Base-by-base conservation (phyloP, 30 jellyfish, hydroid and myxozoan species). In the Catostylus mosaicus region DNA sequence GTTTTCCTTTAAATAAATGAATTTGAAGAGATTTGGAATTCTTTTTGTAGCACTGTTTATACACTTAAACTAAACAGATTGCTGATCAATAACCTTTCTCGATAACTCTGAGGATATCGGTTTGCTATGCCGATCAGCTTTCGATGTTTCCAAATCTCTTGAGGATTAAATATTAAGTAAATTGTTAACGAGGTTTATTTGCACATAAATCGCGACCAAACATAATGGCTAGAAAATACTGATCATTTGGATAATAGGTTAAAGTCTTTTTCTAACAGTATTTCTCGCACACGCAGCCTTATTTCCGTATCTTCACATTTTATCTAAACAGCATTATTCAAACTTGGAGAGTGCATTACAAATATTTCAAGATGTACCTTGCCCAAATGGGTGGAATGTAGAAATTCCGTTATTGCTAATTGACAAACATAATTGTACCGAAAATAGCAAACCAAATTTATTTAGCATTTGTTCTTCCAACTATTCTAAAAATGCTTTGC, bases 71-170 rank as follows among this genome's bases (percentile, higher is more conserved):
- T 68, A 68, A 34, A 35, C 80, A 68, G 80, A 46, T 36, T 36
- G 30, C 63, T 22, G 59, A 46, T 68, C 57, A 68, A 68, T 33
- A 68, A 68, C 80, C 40, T 68, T 34, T 36, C 6, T 16, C 40
- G 80, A 36, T 68, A 9, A 23, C 35, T 12, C 80, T 68, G 62
- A 33, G 19, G 56, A 34, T 4, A 33, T 33, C 63, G 56, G 65
- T 37, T 68, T 68, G 80, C 80, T 36, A 3, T 68, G 54, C 80
- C 80, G 80, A 68, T 68, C 65, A 24, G 11, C 59, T 68, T 36
- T 35, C 26, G 65, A 35, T 68, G 80, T 35, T 23, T 68, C 22
- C 40, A 65, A 32, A 19, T 65, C 57, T 33, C 77, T 8, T 5
- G 40, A 65, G 77, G 54, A 65, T 65, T 59, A 59, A n/a, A 59